These are phyloP conservation scores for Onychomys torridus DNA, from an alignment of 2,797 vertebrate species.

Conservation along the genomic window DNA sequence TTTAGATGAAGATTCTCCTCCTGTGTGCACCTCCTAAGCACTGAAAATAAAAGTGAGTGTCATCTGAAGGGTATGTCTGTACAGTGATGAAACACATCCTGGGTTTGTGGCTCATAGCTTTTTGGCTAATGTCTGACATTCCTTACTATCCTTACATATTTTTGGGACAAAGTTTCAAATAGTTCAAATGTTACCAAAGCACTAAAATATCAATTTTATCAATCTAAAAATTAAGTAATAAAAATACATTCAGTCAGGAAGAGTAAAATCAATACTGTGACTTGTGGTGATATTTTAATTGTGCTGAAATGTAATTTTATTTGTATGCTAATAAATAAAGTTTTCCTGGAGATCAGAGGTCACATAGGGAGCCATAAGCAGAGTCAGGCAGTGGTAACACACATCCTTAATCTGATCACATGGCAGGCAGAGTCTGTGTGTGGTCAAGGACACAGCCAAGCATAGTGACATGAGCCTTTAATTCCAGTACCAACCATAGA, in stretches of 20 bases:
- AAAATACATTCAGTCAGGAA: neutral
- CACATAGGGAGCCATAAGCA: too few species aligned
- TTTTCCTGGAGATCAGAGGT: too few species aligned
- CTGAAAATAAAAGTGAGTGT: neutral
- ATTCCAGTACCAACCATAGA: too few species aligned
- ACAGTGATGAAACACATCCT: neutral
- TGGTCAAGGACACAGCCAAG: too few species aligned
- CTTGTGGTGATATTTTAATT: too few species aligned
- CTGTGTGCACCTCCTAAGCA: neutral
- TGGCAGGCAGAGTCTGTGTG: too few species aligned
- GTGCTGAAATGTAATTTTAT: too few species aligned
- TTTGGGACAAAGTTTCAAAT: neutral
- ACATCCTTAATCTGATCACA: too few species aligned
- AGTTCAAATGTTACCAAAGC: neutral
- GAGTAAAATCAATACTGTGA: neutral
- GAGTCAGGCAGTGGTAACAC: too few species aligned
- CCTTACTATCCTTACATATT: neutral
- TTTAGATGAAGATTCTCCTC: neutral
- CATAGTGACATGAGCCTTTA: too few species aligned
- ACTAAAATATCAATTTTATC: neutral
- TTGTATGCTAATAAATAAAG: too few species aligned
- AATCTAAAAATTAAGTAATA: neutral
- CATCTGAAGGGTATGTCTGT: neutral
- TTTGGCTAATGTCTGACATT: neutral
- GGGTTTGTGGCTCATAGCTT: too few species aligned